phyloP scores from a whole-genome alignment of 2,797 vertebrate species.

The Enteromius thamalakanensis region DNA sequence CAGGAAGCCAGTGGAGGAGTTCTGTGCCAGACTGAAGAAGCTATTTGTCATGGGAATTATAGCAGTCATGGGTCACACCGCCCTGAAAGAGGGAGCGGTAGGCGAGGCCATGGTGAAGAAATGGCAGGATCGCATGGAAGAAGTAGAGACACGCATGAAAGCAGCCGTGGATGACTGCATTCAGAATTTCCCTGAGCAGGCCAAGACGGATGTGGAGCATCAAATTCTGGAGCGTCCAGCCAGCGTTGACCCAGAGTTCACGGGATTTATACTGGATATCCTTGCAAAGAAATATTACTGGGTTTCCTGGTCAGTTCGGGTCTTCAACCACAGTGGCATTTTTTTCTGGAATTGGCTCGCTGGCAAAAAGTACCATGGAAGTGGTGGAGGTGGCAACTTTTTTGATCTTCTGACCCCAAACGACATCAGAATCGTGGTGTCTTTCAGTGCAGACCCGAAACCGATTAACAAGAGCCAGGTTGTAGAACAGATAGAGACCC shows the following conservation, averaged over 20 bases:
- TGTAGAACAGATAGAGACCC: conserved; percentile 73
- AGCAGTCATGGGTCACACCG: conserved; percentile 77
- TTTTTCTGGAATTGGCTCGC: conserved; percentile 83
- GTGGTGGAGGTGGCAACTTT: conserved; percentile 71
- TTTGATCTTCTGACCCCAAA: conserved; percentile 77
- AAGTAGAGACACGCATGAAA: conserved; percentile 80
- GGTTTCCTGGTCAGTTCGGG: conserved; percentile 80
- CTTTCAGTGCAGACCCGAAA: conserved; percentile 75
- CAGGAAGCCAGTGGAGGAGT: conserved; percentile 79
- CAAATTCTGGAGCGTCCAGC: conserved; percentile 66
- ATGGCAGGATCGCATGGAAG: conserved; percentile 79
- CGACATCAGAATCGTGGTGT: conserved; percentile 77
- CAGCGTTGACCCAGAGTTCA: conserved; percentile 64
- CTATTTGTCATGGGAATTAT: conserved; percentile 81
- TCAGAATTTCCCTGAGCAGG: conserved; percentile 76
- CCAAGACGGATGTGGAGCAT: conserved; percentile 75
- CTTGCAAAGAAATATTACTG: conserved; percentile 81
- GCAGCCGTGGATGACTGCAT: conserved; percentile 80
- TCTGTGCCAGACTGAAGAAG: conserved; percentile 81
- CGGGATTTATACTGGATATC: conserved; percentile 68
- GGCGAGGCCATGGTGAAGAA: conserved; percentile 75
- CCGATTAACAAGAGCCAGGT: conserved; percentile 74
- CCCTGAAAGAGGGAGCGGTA: conserved; percentile 74
- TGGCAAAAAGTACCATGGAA: conserved; percentile 78
- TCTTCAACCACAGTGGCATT: conserved; percentile 70